Evolutionary conservation across 2,888 invertebrate species (phyloP).

Genomic region (Epinotia bilunana): DNA sequence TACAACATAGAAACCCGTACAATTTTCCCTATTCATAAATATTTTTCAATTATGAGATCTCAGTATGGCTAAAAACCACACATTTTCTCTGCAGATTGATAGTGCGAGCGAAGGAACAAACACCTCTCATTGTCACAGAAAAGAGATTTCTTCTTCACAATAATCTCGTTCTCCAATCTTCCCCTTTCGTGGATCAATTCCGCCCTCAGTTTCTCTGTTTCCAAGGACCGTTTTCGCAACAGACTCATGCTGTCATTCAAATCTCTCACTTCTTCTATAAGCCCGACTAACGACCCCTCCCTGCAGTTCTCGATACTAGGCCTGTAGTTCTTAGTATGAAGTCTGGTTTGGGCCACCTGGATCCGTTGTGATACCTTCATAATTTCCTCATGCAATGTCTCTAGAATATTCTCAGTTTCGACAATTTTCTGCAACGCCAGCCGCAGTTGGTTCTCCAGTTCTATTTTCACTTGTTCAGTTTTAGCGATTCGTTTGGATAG

Average conservation of each 20-base stretch:
- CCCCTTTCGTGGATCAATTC: constrained; percentile 75
- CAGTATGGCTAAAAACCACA: constrained; percentile 67
- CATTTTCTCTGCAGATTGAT: constrained; percentile 77
- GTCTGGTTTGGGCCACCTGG: constrained; percentile 76
- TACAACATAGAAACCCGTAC: neutral
- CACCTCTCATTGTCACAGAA: constrained; percentile 75
- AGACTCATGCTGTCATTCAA: constrained; percentile 75
- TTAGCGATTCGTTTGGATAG: constrained; percentile 89
- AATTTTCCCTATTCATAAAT: neutral
- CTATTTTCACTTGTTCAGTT: constrained; percentile 89
- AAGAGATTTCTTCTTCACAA: constrained; percentile 75
- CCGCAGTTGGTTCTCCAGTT: constrained; percentile 88
- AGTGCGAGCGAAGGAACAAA: constrained; percentile 74
- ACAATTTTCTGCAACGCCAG: constrained; percentile 75
- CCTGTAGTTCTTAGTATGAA: constrained; percentile 72
- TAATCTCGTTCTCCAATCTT: constrained; percentile 74
- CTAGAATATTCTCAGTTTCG: constrained; percentile 75
- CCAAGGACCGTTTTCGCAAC: constrained; percentile 68
- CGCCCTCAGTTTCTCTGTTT: constrained; percentile 73
- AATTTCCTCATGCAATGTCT: constrained; percentile 74
- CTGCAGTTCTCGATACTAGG: constrained; percentile 78
- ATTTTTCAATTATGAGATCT: neutral
- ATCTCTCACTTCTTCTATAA: constrained; percentile 77
- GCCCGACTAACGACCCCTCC: constrained; percentile 72
- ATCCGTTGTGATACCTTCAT: constrained; percentile 73